These are phyloP conservation scores for Leptoteleia sp. DNA, from an alignment of 1,140 invertebrate species.

Conservation along the genomic window DNA sequence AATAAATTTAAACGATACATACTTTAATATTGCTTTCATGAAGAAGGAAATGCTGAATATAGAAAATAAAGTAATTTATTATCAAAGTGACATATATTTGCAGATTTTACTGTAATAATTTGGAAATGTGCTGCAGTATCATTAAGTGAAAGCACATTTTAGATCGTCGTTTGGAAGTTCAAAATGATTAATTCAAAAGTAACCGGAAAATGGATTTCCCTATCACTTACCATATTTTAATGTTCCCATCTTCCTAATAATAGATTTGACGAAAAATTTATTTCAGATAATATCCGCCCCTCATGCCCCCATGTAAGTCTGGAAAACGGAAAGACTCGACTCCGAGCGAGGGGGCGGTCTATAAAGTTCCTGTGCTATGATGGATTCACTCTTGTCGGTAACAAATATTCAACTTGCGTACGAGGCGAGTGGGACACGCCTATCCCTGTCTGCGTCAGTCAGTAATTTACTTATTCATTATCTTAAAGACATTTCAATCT, in stretches of 20 bases:
- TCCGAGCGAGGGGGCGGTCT: constrained; percentile 76
- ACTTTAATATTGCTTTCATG: no score
- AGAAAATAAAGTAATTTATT: no score
- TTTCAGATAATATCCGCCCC: constrained; percentile 37
- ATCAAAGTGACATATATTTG: no score
- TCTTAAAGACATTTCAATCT: no score
- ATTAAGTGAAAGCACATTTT: not conserved
- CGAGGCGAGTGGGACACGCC: constrained; percentile 83
- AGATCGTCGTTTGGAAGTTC: not conserved
- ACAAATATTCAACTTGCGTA: constrained; percentile 83
- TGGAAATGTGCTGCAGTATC: not conserved
- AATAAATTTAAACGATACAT: no score
- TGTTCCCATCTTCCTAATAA: constrained; percentile 6
- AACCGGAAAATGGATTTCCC: not conserved
- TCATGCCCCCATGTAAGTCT: constrained; percentile 71
- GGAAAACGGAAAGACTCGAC: constrained; percentile 73
- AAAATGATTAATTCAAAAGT: constrained; percentile 1
- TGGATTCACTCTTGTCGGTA: constrained; percentile 84
- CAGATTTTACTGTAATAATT: not conserved
- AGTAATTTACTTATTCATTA: constrained; percentile 72
- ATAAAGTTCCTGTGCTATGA: constrained; percentile 82
- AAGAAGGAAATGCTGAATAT: no score
- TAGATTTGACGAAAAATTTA: constrained; percentile 29
- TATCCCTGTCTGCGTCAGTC: constrained; percentile 85
- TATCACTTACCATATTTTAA: constrained; percentile 6